A percentile compares a stretch with the other conserved stretches of the same genome.
phyloP scores from a whole-genome alignment of 1,140 invertebrate species.

The Euura saliciscinereae region DNA sequence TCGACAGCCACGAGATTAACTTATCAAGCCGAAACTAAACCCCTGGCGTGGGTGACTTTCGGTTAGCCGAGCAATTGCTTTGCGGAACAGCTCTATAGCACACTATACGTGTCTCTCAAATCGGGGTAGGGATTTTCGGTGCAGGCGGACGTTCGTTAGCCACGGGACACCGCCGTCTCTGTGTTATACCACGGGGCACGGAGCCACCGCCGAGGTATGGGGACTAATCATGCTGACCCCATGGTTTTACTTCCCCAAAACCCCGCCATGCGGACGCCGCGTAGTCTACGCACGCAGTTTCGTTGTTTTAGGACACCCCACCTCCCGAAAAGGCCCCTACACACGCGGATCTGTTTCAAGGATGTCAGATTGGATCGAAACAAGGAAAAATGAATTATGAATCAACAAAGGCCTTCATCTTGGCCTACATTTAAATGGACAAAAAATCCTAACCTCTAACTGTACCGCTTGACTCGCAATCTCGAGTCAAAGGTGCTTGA shows the following conservation, averaged over 20 bases:
- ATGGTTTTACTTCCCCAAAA: conserved; percentile 16
- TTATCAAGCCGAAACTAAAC: conserved; percentile 39
- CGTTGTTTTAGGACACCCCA: conserved; percentile 41
- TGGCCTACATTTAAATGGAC: too few relatives aligned
- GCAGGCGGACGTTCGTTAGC: conserved; percentile 23
- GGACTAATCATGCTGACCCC: conserved; percentile 27
- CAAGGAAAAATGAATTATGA: too few relatives aligned
- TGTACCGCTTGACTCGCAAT: too few relatives aligned
- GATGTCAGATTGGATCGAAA: too few relatives aligned
- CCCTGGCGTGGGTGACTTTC: conserved; percentile 39
- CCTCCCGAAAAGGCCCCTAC: not conserved
- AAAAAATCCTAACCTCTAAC: too few relatives aligned
- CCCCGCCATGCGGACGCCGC: not conserved
- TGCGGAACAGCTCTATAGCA: not conserved
- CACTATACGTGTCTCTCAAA: too few relatives aligned
- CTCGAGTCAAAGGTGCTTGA: too few relatives aligned
- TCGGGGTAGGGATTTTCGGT: not conserved
- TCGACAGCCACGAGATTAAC: conserved; percentile 44
- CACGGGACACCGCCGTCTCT: not conserved
- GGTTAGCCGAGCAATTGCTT: conserved; percentile 14
- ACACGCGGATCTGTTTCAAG: too few relatives aligned
- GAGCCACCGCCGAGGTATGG: conserved; percentile 2
- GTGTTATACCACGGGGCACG: not conserved
- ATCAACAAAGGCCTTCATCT: too few relatives aligned
- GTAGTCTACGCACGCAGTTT: conserved; percentile 36